Evolutionary conservation across 2,888 invertebrate species (phyloP), one percentile per base, ranked within the genome.

Genomic region (Acholoe squamosa): DNA sequence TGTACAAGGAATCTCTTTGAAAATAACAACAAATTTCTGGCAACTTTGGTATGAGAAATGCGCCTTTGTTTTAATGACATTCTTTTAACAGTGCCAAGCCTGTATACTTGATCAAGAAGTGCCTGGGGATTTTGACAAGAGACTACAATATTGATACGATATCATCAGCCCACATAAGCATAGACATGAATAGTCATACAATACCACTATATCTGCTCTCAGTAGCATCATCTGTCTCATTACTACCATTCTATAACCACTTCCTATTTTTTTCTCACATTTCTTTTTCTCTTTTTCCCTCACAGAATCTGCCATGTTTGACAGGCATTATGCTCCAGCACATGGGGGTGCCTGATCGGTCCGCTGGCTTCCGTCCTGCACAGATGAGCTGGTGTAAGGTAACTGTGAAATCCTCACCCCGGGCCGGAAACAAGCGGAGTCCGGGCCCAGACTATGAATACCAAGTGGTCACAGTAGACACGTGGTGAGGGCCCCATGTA

Each of bases 371-470:
- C n/a, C 34, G 22, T 12, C 80, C 34, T 33, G 34, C 43, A 7
- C 0, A 33, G 80, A 80, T 80, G 80, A 80, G 80, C 80, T 22
- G 34, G 80, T 34, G 14, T 80, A 19, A 19, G 33, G 80, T 80
- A 14, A 33, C 80, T 16, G 33, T 43, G 80, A 14, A 19, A 34
- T 34, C 12, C 80, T 80, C 80, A 16, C 25, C 76, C 16, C 76
- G 28, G 76, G 28, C 80, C 33, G 71, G 71, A 28, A 71, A 71
- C 71, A 71, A 28, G 71, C 71, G 3, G 28, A 25, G 5, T 25
- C 25, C n/a, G 80, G 80, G 34, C 80, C 80, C 34, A 43, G 34
- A 80, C 80, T 80, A 80, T 80, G 80, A 80, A 80, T 80, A 80
- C 80, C 25, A 43, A 80, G 25, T 80, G 80, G 80, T 80, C 19